Evolutionary conservation across 2,797 vertebrate genomes (phyloP).

Genomic region (Acrossocheilus wenchowensis): DNA sequence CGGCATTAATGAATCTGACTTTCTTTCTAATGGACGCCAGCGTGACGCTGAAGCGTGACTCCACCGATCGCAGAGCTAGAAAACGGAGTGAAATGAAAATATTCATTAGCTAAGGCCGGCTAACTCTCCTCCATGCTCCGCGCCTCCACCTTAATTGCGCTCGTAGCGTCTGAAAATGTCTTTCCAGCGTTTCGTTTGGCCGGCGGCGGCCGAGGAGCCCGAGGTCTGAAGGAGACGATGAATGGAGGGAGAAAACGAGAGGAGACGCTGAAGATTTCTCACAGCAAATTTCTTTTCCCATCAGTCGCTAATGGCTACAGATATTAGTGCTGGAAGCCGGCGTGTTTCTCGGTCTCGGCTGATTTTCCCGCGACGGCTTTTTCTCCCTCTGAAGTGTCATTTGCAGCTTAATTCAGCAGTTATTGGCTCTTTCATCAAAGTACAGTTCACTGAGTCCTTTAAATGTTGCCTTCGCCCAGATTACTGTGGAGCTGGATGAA

Average conservation of each 20-base stretch:
- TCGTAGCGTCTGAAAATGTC: conserved; percentile 27
- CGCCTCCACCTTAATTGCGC: conserved; percentile 53
- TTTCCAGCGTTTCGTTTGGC: background rate
- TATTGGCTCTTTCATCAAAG: conserved; percentile 51
- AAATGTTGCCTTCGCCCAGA: conserved; percentile 19
- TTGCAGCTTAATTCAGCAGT: conserved; percentile 53
- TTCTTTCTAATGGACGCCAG: conserved; percentile 39
- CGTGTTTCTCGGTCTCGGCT: conserved; percentile 27
- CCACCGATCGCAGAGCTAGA: conserved; percentile 3
- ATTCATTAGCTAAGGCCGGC: conserved; percentile 53
- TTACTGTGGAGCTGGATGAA: background rate
- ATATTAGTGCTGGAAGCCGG: conserved; percentile 20
- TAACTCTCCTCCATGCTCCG: conserved; percentile 38
- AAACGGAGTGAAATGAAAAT: conserved; percentile 38
- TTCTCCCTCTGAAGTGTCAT: conserved; percentile 48
- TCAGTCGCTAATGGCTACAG: conserved; percentile 51
- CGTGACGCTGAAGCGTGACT: conserved; percentile 20
- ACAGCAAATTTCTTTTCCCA: conserved; percentile 35
- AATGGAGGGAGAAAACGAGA: background rate
- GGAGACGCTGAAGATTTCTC: background rate
- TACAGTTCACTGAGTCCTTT: conserved; percentile 38
- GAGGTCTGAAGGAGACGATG: background rate
- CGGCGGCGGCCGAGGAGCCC: conserved; percentile 13
- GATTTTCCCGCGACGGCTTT: conserved; percentile 6
- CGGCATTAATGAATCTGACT: conserved; percentile 27